Evolutionary conservation across 2,888 invertebrate genomes (phyloP), one percentile per base, ranked within the genome.

Genomic region (Calameuta pallipes): DNA sequence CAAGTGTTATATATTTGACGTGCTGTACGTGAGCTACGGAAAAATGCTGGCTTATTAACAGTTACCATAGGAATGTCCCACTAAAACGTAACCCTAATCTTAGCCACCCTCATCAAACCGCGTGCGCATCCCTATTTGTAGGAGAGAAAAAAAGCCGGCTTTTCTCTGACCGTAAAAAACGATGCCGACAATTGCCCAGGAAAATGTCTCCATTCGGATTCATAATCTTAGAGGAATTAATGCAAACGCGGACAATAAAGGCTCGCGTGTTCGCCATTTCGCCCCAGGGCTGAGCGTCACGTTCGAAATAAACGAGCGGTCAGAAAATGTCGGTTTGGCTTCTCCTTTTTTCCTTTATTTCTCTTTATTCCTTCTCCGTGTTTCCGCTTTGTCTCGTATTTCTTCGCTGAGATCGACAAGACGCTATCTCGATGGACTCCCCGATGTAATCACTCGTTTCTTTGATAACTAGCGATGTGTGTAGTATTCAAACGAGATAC

Each of bases 401-500:
- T 6, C 37, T 30, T 30, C 12, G 0, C 34, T 13, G 35, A 37
- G 11, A 30, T 37, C 36, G 36, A 11, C 35, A 11, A 74, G 31
- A n/a, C 30, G 30, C 33, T 33, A 3, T 33, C 0, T 3, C 33
- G 74, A 36, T 11, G 23, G 56, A 23, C 71, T 33, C 33, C 15
- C 71, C 71, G 33, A 33, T 12, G 71, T 71, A 71, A 71, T 71
- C 71, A 71, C 71, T 71, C 71, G 71, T 71, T 71, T 71, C 71
- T 71, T 71, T 71, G 71, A 71, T 71, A 71, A 71, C 71, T 71
- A 31, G 12, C 71, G 71, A 71, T 71, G 71, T 71, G 71, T 71
- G 74, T 36, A n/a, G 74, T 78, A 78, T 78, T 76, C 78, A 78
- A 78, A 78, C 78, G 78, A 76, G 75, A 78, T 68, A 76, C 69